phyloP scores from a whole-genome alignment of 2,113 vertebrate genomes.

The Alligator sinensis region DNA sequence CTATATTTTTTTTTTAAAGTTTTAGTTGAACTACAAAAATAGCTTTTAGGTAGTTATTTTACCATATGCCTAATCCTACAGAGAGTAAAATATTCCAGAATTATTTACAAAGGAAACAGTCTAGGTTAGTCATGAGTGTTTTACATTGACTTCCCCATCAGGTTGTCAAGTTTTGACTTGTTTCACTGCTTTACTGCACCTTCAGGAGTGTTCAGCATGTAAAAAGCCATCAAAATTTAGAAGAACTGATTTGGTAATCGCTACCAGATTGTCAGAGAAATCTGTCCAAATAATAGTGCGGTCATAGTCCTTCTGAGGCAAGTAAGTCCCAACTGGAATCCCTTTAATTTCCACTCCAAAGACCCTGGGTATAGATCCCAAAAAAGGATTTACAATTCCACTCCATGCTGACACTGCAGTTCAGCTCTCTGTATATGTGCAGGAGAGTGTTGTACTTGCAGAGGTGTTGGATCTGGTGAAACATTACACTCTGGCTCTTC shows the following conservation, averaged over 20 bases:
- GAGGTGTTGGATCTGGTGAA: slow-evolving; percentile 32
- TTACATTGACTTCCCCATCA: slow-evolving; percentile 30
- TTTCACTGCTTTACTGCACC: background rate
- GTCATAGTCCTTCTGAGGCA: background rate
- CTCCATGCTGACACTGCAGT: background rate
- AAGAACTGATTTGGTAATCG: background rate
- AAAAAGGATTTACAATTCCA: background rate
- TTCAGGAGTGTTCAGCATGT: background rate
- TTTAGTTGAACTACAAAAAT: slow-evolving; percentile 42
- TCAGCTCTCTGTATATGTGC: slow-evolving; percentile 2
- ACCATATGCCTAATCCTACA: slow-evolving; percentile 26
- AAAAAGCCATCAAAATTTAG: background rate
- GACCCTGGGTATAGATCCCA: background rate
- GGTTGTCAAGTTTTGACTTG: slow-evolving; percentile 47
- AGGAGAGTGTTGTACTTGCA: slow-evolving; percentile 55
- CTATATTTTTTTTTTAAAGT: background rate
- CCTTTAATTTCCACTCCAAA: background rate
- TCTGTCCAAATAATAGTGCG: background rate
- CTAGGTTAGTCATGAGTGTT: slow-evolving; percentile 21
- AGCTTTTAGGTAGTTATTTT: slow-evolving; percentile 27
- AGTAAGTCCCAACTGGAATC: background rate
- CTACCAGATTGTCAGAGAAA: background rate
- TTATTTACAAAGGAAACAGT: slow-evolving; percentile 19
- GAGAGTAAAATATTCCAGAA: slow-evolving; percentile 37
- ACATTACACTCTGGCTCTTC: background rate